phyloP scores from a whole-genome alignment of 2,113 vertebrate species.

The Anolis carolinensis region DNA sequence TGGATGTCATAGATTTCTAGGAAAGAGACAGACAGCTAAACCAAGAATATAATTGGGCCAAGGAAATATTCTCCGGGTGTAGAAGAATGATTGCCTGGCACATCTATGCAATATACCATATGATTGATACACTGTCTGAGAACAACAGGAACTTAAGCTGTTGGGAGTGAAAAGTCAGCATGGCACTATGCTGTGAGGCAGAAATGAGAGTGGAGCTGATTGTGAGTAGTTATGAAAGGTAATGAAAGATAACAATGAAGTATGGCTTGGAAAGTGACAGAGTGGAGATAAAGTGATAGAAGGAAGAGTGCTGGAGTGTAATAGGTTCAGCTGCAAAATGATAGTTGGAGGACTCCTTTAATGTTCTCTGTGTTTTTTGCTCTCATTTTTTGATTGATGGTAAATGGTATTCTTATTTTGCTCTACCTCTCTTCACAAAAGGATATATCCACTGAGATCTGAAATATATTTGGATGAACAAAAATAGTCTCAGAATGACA shows the following conservation, averaged over 20 bases:
- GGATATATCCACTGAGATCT: background rate
- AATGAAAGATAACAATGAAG: constrained; percentile 38
- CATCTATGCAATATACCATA: fast-evolving
- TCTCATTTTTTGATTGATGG: constrained; percentile 3
- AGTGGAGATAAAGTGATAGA: background rate
- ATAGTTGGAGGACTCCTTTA: background rate
- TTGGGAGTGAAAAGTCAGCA: constrained; percentile 32
- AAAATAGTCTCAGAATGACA: background rate
- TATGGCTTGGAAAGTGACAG: constrained; percentile 32
- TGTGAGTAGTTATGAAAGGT: constrained; percentile 39
- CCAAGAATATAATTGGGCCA: constrained; percentile 45
- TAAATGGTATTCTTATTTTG: background rate
- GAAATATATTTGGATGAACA: background rate
- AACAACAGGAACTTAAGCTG: constrained; percentile 15
- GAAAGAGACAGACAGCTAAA: constrained; percentile 42
- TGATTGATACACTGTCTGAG: constrained; percentile 20
- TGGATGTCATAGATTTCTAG: constrained; percentile 54
- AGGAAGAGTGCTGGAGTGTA: background rate
- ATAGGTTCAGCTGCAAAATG: constrained; percentile 22
- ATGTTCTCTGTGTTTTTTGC: background rate
- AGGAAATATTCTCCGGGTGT: constrained; percentile 47
- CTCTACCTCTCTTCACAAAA: background rate
- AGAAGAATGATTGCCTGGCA: constrained; percentile 37
- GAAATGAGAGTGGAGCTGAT: constrained; percentile 32
- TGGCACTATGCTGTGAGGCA: background rate